Base-by-base conservation (phyloP, 2,797 vertebrate genomes). In the Smutsia temminckii region DNA sequence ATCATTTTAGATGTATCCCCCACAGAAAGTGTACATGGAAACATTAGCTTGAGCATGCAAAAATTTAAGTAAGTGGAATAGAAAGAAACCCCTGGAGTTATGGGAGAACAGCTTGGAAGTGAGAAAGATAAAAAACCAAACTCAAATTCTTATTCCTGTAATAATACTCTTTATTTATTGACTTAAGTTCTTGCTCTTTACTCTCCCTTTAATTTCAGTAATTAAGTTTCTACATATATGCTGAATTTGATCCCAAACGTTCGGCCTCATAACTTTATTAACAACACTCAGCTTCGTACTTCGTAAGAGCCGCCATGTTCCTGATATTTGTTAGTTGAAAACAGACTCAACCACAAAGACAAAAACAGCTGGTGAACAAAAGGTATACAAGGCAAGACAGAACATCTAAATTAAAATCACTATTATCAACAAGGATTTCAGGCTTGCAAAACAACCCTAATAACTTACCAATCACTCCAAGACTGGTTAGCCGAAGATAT, bases 401-500 rank as follows among this genome's bases (percentile, higher is more conserved):
- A 89, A 87, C n/a, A 87, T 7, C 13, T 53, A 95, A 78, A 49
- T 88, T 51, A 93, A 89, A 51, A 93, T 16, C n/a, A 91, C 32
- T 77, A 79, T 27, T 63, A 71, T 34, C 55, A 94, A 69, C 87
- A 46, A 95, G 53, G 34, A 59, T 66, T 92, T 83, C 32, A 92
- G 75, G 46, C 71, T 94, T 94, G n/a, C 8, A 84, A 83, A 93
- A 94, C 23, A 64, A 79, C 18, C 61, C 69, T 81, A 59, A 59
- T 42, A 93, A 86, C 99, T 98, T 98, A 99, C 99, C 99, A 93
- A 99, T 99, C 92, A 99, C 99, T 88, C 99, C 99, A 0, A 99
- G 99, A 98, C 99, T 99, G 11, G 99, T 99, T 71, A 99, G 99
- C 27, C 99, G 98, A 97, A 99, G 99, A 98, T 99, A 99, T 95